These are phyloP conservation scores for Caenorhabditis virilis DNA, from an alignment of 2,888 invertebrate genomes.

Conservation along the genomic window DNA sequence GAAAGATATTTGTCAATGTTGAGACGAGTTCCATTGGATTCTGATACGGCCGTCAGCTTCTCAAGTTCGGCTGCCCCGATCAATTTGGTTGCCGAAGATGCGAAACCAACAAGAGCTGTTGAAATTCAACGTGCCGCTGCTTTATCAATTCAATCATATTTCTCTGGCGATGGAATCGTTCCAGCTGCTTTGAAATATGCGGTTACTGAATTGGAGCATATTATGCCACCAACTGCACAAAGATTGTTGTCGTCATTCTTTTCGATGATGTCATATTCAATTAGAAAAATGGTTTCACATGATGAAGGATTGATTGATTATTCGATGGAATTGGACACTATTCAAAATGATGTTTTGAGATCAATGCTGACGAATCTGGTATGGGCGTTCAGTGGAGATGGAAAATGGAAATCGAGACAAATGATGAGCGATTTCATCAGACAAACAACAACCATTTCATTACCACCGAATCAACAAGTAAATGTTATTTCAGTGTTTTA, in stretches of 20 bases:
- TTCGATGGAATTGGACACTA: conserved; percentile 31
- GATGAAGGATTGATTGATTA: conserved; percentile 73
- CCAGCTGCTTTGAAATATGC: conserved; percentile 90
- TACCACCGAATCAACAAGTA: conserved; percentile 83
- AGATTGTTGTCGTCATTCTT: conserved; percentile 92
- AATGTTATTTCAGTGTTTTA: conserved; percentile 2
- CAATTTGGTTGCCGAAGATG: conserved; percentile 67
- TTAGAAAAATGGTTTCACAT: conserved; percentile 83
- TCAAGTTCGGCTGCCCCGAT: conserved; percentile 28
- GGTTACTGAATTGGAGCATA: conserved; percentile 83
- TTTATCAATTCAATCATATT: conserved; percentile 81
- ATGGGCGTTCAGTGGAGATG: conserved; percentile 98
- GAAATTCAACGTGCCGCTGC: conserved; percentile 82
- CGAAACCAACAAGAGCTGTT: conserved; percentile 69
- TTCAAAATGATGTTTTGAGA: conserved; percentile 85
- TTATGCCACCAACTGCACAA: conserved; percentile 98
- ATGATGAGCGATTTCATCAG: conserved; percentile 94
- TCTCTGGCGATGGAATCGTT: conserved; percentile 88
- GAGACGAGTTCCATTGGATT: conserved; percentile 58
- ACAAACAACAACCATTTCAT: conserved; percentile 87
- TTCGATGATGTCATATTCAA: conserved; percentile 94
- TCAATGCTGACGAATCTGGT: conserved; percentile 88
- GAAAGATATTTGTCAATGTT: conserved; percentile 89
- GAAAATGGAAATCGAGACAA: conserved; percentile 89
- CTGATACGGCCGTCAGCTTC: conserved; percentile 50